Evolutionary conservation across 2,113 vertebrate genomes (phyloP).

Genomic region (Phalacrocorax carbo): DNA sequence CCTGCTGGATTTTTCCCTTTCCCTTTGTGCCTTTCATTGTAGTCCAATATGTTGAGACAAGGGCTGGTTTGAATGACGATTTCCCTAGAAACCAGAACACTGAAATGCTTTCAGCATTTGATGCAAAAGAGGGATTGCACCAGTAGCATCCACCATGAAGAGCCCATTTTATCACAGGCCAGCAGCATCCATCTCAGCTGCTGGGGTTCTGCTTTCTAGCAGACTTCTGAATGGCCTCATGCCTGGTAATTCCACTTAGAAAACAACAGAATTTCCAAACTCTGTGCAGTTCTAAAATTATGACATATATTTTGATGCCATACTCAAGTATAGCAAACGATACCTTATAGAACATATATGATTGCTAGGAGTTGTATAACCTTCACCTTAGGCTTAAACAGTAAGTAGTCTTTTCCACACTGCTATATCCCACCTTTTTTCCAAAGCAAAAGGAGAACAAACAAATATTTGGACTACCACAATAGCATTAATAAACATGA

Average conservation of each 20-base stretch:
- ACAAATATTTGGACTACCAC: constrained; percentile 64
- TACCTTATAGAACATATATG: neutral
- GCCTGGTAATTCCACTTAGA: neutral
- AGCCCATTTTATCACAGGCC: neutral
- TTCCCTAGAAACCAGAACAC: neutral
- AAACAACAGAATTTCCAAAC: constrained; percentile 22
- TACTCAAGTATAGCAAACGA: neutral
- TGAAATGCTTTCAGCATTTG: neutral
- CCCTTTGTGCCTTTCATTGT: neutral
- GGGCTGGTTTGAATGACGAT: neutral
- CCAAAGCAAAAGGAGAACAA: constrained; percentile 53
- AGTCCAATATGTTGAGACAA: neutral
- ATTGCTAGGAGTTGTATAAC: neutral
- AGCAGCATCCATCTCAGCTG: neutral
- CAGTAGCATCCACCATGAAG: neutral
- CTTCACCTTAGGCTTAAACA: constrained; percentile 49
- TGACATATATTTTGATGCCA: neutral
- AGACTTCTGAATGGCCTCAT: constrained; percentile 16
- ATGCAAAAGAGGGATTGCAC: neutral
- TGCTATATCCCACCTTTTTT: constrained; percentile 10
- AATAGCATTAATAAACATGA: constrained; percentile 77
- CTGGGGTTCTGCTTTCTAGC: constrained; percentile 20
- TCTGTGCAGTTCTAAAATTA: constrained; percentile 5
- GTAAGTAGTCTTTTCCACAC: constrained; percentile 40
- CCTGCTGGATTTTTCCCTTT: neutral